phyloP scores from a whole-genome alignment of 2,888 invertebrate genomes.

The Drosophila meridiana region DNA sequence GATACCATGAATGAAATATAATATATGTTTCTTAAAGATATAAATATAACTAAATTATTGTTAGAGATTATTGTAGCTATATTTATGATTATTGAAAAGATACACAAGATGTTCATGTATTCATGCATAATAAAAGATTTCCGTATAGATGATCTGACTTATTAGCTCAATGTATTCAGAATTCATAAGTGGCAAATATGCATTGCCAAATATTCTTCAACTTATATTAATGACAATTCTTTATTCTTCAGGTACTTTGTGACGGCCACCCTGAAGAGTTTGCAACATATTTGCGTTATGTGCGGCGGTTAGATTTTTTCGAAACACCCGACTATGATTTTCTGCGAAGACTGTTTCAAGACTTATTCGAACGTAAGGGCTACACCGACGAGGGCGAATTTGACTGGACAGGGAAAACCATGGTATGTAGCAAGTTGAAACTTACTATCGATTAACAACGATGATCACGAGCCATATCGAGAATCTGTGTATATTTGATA shows the following conservation, averaged over 20 bases:
- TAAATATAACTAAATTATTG: no score
- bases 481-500: not conserved
- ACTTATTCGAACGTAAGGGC: constrained; percentile 94
- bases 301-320: constrained; percentile 98
- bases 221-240: not conserved
- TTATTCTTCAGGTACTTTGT: constrained; percentile 88
- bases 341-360: constrained; percentile 97
- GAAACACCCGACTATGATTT: constrained; percentile 99
- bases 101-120: no score
- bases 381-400: constrained; percentile 96
- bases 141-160: not conserved
- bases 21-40: not conserved
- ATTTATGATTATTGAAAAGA: no score
- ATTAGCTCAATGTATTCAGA: not conserved
- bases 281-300: constrained; percentile 98
- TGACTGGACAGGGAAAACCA: constrained; percentile 97
- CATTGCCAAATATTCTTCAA: no score
- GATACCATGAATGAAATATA: not conserved
- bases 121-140: no score
- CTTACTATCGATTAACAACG: not conserved
- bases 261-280: constrained; percentile 97
- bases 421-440: constrained; percentile 85
- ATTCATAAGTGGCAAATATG: not conserved
- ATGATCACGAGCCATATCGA: constrained; percentile 7
- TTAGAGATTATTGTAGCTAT: no score